These are phyloP conservation scores for Xestoiulus laeticollis DNA, from an alignment of 2,888 invertebrate genomes.

Conservation along the genomic window DNA sequence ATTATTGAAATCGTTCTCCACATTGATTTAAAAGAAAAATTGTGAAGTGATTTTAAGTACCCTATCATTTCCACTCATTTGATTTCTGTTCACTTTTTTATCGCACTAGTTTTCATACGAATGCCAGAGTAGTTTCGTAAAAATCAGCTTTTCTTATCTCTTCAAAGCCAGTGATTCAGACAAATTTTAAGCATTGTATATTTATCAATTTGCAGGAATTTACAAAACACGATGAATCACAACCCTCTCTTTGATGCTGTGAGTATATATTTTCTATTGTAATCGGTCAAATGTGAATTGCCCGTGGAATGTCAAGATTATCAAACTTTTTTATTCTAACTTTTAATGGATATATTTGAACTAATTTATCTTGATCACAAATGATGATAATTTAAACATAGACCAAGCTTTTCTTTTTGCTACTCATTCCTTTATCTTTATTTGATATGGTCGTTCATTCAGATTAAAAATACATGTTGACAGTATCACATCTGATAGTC, in stretches of 20 bases:
- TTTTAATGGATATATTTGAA: background rate
- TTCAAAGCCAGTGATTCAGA: too few relatives aligned
- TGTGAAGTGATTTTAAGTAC: too few relatives aligned
- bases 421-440: background rate
- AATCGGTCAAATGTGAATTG: background rate
- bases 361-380: background rate
- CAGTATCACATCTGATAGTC: background rate
- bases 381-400: background rate
- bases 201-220: constrained; percentile 44
- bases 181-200: background rate
- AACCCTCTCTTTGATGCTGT: constrained; percentile 49
- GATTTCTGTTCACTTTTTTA: too few relatives aligned
- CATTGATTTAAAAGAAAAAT: too few relatives aligned
- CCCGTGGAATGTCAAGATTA: background rate
- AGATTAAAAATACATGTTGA: background rate
- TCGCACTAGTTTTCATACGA: too few relatives aligned
- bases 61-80: too few relatives aligned
- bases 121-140: too few relatives aligned
- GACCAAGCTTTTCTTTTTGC: background rate
- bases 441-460: background rate
- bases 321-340: background rate
- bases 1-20: too few relatives aligned
- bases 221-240: constrained; percentile 45
- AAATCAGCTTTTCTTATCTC: too few relatives aligned
- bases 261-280: background rate